Percentiles rank a stretch among this genome's conserved stretches.
These are phyloP conservation scores for Lochmaea crataegi DNA, from an alignment of 2,888 invertebrate genomes.

Conservation along the genomic window DNA sequence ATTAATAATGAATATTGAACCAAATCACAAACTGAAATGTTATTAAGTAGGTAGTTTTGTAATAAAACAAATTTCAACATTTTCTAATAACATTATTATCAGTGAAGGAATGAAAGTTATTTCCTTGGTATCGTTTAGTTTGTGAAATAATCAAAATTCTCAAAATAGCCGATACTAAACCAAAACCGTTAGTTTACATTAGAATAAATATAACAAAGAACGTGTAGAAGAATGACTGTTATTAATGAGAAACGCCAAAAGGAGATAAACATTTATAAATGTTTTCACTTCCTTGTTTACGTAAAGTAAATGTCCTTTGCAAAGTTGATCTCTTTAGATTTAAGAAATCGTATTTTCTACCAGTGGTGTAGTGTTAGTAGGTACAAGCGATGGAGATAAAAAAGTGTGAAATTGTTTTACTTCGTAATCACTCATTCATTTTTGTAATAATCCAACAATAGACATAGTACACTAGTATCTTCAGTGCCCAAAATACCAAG, in stretches of 20 bases:
- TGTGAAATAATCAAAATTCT: neutral
- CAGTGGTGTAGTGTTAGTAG: too few species aligned
- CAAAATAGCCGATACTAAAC: neutral
- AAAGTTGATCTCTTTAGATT: neutral
- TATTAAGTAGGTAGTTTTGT: neutral
- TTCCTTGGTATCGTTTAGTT: neutral
- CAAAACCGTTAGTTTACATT: conserved; percentile 8
- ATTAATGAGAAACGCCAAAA: conserved; percentile 7
- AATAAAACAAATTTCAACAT: neutral
- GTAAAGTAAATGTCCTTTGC: neutral
- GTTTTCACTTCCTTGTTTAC: neutral
- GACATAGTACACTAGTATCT: too few species aligned
- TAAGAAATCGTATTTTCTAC: too few species aligned
- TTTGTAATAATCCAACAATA: too few species aligned
- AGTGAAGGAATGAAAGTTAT: neutral
- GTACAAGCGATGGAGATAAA: too few species aligned
- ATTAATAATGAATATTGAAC: too few species aligned
- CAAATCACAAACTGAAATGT: too few species aligned
- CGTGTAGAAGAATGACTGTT: conserved; percentile 6
- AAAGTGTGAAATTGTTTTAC: too few species aligned
- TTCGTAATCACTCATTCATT: too few species aligned
- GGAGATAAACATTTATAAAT: neutral
- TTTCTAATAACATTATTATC: neutral
- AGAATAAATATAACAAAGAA: conserved; percentile 2
- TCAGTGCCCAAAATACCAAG: too few species aligned